Evolutionary conservation across 2,797 vertebrate species (phyloP).

Genomic region (Sitta carolinensis): DNA sequence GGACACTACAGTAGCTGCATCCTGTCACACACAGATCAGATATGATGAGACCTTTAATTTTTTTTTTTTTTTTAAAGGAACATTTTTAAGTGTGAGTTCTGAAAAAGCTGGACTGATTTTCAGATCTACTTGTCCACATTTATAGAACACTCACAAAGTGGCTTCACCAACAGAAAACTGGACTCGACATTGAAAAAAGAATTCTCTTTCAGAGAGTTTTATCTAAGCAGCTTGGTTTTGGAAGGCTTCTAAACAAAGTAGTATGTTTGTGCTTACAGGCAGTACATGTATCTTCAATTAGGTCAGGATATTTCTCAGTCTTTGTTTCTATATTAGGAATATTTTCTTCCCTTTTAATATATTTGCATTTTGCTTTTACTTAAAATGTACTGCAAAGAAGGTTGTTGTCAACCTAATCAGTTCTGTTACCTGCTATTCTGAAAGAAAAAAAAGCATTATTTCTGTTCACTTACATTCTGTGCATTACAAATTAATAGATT

Average conservation of each 20-base stretch:
- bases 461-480: background rate
- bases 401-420: background rate
- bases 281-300: background rate
- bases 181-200: background rate
- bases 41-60: background rate
- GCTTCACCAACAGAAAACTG: background rate
- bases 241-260: background rate
- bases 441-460: background rate
- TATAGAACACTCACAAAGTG: background rate
- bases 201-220: background rate
- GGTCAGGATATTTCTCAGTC: background rate
- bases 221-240: background rate
- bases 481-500: background rate
- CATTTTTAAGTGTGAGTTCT: background rate
- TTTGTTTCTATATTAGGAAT: background rate
- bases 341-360: background rate
- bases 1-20: background rate
- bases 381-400: background rate
- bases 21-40: background rate
- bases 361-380: background rate
- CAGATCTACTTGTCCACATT: background rate
- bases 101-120: background rate
- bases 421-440: background rate
- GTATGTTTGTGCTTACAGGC: background rate
- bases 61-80: background rate